Evolutionary conservation across 2,888 invertebrate species (phyloP), one percentile per base, ranked within the genome.

Genomic region (Diplolepis rosae): DNA sequence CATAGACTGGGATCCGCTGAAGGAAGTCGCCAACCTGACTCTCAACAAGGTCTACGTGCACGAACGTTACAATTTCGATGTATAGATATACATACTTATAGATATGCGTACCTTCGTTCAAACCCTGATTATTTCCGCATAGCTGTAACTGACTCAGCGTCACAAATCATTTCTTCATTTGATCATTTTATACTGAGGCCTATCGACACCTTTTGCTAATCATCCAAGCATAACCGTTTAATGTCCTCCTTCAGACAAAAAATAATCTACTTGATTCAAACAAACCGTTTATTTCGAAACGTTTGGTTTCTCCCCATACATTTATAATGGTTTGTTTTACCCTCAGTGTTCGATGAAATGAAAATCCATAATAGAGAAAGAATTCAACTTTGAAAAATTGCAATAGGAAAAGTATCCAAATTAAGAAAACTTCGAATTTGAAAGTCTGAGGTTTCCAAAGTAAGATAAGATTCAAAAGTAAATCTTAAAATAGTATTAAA

Each of bases 1-100:
- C 76, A 73, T 77, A 76, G 77, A 73, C 68, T 66, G 50, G 66
- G 74, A 71, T 68, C 39, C 39, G 61, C 35, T 61, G 51, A 68
- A 45, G 70, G 67, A 51, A 61, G 73, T 52, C 69, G 56, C 48
- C 39, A 52, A 15, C 48, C 61, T 39, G 61, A 61, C 61, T 61
- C 39, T 27, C 39, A 61, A 61, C 61, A 61, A 61, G 61, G 61
- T 39, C 61, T 61, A 61, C 61, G 61, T 61, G 61, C 61, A 35
- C 61, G 24, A 61, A 61, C 22, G 13, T 39, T 22, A 24, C 39
- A 13, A 39, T 61, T 35, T 61, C 61, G 39, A 35, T 61, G 39
- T 39, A 61, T 24, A 61, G 24, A 61, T 35, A 56, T 28, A 30
- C 6, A 28, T 11, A 54, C 18, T 18, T 54, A 32, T 54, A 32